Evolutionary conservation across 2,888 invertebrate genomes (phyloP).

Genomic region (Cecidostiba fungosa): DNA sequence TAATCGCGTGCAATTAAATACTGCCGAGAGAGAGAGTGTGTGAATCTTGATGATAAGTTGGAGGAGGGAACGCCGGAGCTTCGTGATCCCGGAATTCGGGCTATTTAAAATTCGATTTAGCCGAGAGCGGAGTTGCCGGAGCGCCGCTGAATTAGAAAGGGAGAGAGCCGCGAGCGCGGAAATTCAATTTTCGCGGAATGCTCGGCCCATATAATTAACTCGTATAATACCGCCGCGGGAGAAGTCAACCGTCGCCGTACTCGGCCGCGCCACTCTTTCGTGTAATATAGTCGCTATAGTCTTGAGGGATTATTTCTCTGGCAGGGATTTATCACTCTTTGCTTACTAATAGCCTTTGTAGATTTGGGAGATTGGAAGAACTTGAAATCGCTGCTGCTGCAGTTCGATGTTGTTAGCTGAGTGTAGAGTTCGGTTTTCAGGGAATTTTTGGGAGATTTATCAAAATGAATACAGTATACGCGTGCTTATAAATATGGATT

Average conservation of each 20-base stretch:
- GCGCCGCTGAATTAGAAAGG: slow-evolving; percentile 14
- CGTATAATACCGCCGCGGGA: slow-evolving; percentile 35
- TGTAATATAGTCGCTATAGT: neutral
- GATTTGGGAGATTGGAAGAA: too few relatives aligned
- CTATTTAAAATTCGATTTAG: slow-evolving; percentile 60
- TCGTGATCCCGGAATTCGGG: slow-evolving; percentile 44
- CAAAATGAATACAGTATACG: too few relatives aligned
- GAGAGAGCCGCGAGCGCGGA: slow-evolving; percentile 15
- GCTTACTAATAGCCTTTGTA: too few relatives aligned
- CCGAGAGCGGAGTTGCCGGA: slow-evolving; percentile 8
- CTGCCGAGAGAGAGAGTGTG: neutral
- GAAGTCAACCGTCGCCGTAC: neutral
- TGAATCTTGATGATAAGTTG: slow-evolving; percentile 24
- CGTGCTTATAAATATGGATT: too few relatives aligned
- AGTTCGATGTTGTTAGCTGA: too few relatives aligned
- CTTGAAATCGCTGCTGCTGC: too few relatives aligned
- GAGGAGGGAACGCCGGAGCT: neutral
- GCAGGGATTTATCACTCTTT: too few relatives aligned
- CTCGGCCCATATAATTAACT: slow-evolving; percentile 52
- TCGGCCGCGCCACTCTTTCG: neutral
- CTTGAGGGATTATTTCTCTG: neutral
- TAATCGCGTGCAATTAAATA: slow-evolving; percentile 27
- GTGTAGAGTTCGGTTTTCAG: too few relatives aligned
- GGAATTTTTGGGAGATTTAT: too few relatives aligned
- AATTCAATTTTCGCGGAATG: slow-evolving; percentile 58